Base-by-base conservation (phyloP, 2,888 invertebrate genomes). In the Onchidella celtica region DNA sequence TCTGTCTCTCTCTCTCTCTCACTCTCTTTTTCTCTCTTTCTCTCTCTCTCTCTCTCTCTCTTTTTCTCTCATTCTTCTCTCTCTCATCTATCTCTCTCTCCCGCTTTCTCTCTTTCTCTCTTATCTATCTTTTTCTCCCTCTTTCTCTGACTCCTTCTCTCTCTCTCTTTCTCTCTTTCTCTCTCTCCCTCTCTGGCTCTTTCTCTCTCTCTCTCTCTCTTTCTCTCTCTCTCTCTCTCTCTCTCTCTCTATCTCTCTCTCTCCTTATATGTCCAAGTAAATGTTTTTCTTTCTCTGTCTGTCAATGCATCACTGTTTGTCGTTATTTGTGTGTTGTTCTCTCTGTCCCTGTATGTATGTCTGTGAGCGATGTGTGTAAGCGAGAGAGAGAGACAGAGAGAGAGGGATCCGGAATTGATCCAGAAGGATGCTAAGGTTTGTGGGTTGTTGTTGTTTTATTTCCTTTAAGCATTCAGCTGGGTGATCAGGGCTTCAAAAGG, bases 211-310 rank as follows among this genome's bases (percentile, higher is more conserved):
- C 27, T 59, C 14, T 59, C 59, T 6, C 27, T 27, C 27, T 11
- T 27, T 59, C 59, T 11, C 32, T 65, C 65, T 70, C 70, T 27
- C 24, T 47, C n/a, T n/a, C n/a, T n/a, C n/a, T n/a, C n/a, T n/a
- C n/a, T n/a, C n/a, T n/a, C n/a, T n/a, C n/a, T n/a, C n/a, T n/a
- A n/a, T n/a, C n/a, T n/a, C n/a, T n/a, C n/a, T 47, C 47, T 47
- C 9, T 47, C 9, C 47, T 47, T 47, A 17, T 47, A 17, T 47
- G 47, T 47, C 6, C 17, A 17, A 6, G 47, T 47, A 47, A 11
- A 47, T 11, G 6, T 47, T 47, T 17, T 47, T 11, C 47, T 47
- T 11, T 47, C 17, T 47, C 17, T 6, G 17, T 6, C 9, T 47
- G 47, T 47, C 29, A 17, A 27, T 34, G 34, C 38, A 21, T 3